Base-by-base conservation (phyloP, 1,140 invertebrate species). In the Eumaeus atala region DNA sequence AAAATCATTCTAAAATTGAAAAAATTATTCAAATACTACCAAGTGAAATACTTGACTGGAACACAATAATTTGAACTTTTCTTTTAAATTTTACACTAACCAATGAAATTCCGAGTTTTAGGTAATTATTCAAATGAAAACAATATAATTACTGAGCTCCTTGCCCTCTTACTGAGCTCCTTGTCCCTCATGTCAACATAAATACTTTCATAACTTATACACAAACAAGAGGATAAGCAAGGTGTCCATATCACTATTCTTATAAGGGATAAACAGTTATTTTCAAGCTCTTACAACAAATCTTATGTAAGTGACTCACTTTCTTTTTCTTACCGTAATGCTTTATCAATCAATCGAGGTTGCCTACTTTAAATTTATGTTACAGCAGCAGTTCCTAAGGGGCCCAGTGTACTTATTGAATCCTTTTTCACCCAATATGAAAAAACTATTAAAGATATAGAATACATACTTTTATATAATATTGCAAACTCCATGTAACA, bases 311-410 rank as follows among this genome's bases (percentile, higher is more conserved):
- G 12, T 42, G 12, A 44, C 38, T 40, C 38, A 40, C 40, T 12
- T 44, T 17, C 12, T 44, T 16, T 14, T 44, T n/a, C n/a, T n/a
- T n/a, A n/a, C n/a, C n/a, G n/a, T 16, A 44, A 44, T 14, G 16
- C 16, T 44, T 16, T 44, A 44, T 44, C 40, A 44, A 40, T 40
- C 11, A 40, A 16, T 44, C 12, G 40, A 44, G 6, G 40, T 44
- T 1, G 12, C 16, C 14, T 35, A 44, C 40, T 44, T 44, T 44
- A 18, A 40, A 40, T 4, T 16, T 44, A 44, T 44, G 9, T 44
- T 44, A 44, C 7, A 16, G 40, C 40, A 9, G 40, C 40, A 44
- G 40, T 44, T 44, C 40, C 40, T 44, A 44, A 40, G 17, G 40
- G 40, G 40, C 14, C 16, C 40, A 44, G 1, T 16, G 16, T 17